These are phyloP conservation scores for Steromphala cineraria DNA, from an alignment of 2,888 invertebrate species.

Conservation along the genomic window DNA sequence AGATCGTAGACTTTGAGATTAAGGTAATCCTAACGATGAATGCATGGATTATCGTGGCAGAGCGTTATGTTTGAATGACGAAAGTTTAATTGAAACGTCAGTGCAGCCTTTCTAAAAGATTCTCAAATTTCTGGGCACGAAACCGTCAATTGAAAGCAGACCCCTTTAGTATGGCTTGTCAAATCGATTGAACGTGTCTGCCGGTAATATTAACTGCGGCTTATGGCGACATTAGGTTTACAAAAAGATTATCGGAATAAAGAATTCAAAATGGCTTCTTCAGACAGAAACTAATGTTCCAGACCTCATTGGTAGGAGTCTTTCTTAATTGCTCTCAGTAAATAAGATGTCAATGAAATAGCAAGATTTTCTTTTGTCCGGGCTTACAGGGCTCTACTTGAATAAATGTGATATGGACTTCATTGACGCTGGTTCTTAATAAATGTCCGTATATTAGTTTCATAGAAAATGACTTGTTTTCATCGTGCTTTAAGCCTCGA, in stretches of 20 bases:
- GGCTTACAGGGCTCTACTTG: not conserved
- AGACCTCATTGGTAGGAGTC: not conserved
- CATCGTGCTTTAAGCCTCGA: not conserved
- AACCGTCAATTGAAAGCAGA: not conserved
- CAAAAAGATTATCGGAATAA: conserved; percentile 8
- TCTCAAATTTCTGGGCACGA: conserved; percentile 12
- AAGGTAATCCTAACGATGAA: conserved; percentile 1
- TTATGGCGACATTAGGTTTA: conserved; percentile 11
- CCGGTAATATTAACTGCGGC: not conserved
- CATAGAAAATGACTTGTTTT: conserved; percentile 1
- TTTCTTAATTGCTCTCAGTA: not conserved
- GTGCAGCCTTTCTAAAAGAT: not conserved
- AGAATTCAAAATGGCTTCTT: not conserved
- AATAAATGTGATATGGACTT: not conserved
- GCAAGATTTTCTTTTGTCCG: not conserved
- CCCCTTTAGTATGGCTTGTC: not conserved
- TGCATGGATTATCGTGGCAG: conserved; percentile 11
- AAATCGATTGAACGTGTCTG: conserved; percentile 2
- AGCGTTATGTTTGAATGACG: conserved; percentile 10
- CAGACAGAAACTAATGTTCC: not conserved
- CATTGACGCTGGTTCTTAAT: not conserved
- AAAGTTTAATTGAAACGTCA: conserved; percentile 8
- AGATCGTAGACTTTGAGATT: conserved; percentile 1
- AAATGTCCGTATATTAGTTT: conserved; percentile 3
- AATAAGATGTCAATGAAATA: conserved; percentile 4